A percentile compares a stretch with the other conserved stretches of the same genome.
Conservation (phyloP, 2,113 vertebrate species). For the Vireo altiloquus region DNA sequence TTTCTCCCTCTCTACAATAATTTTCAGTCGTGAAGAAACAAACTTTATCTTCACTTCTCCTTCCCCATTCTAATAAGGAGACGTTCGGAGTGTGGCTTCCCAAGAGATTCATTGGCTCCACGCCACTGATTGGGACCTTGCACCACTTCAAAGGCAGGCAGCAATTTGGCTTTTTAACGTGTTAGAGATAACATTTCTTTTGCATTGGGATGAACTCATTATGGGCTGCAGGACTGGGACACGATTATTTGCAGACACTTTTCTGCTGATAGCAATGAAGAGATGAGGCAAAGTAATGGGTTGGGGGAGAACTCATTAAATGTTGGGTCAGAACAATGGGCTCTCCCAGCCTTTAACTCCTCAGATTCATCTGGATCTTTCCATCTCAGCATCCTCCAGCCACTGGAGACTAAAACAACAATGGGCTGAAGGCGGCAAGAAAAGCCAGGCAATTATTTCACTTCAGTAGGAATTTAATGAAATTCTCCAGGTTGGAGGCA, state of each 20-base stretch:
- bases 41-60: constrained; percentile 6
- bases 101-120: not conserved
- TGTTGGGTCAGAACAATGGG: constrained; percentile 7
- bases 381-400: not conserved
- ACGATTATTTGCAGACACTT: constrained; percentile 2
- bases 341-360: constrained; percentile 19
- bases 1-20: not conserved
- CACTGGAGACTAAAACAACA: constrained; percentile 33
- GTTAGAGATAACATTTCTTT: not conserved
- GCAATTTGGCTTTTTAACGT: constrained; percentile 35
- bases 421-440: not conserved
- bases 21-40: not conserved
- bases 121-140: not conserved
- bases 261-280: constrained; percentile 2
- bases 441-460: constrained; percentile 34
- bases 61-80: not conserved
- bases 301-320: constrained; percentile 45
- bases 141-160: not conserved
- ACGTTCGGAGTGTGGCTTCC: not conserved
- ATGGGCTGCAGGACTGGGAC: not conserved
- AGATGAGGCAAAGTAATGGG: constrained; percentile 30
- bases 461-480: constrained; percentile 20
- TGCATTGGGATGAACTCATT: constrained; percentile 18
- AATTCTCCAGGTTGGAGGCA: not conserved
- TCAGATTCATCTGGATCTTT: constrained; percentile 27